Base-by-base conservation (phyloP, 1,140 invertebrate genomes). In the Penaeus japonicus region DNA sequence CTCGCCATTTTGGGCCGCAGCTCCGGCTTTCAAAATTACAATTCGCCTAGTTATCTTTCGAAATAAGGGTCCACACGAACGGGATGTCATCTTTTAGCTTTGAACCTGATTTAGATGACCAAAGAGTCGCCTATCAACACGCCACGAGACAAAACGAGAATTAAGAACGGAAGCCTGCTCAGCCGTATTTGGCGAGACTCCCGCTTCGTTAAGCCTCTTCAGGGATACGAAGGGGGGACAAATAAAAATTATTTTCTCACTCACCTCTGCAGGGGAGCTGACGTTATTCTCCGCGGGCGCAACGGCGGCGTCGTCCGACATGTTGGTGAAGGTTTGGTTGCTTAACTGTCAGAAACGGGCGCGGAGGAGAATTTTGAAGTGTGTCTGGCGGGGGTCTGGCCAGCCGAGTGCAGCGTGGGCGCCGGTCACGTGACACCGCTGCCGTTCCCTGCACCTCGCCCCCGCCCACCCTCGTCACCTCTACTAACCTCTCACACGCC, bases 351-450 rank as follows among this genome's bases (percentile, higher is more conserved):
- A 53, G 75, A 89, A 80, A 89, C 87, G 27, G 59, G 32, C 20
- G 82, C 81, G 73, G 87, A 85, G 87, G 83, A 53, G 82, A 89
- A 84, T 89, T 89, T 89, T 89, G 87, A 89, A 89, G 87, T 89
- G 87, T 79, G 53, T 75, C 82, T 84, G 39, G 57, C 75, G 54
- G 75, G 83, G 35, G 57, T 89, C 87, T 85, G 73, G 35, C 70
- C 10, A 79, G 87, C 81, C 35, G 75, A 80, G 87, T 89, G 87
- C 39, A n/a, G 87, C 53, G 85, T 73, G 85, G 59, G 87, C 82
- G 87, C 55, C 27, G 87, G 87, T 89, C 87, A 89, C 87, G 87
- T 89, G 87, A 89, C 87, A 85, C 85, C 57, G 59, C 57, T 35
- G 85, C 85, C 80, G 81, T 89, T 89, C 82, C 87, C 77, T 55